These are phyloP conservation scores for Poeciliopsis retropinna DNA, from an alignment of 2,113 vertebrate genomes.

Conservation along the genomic window DNA sequence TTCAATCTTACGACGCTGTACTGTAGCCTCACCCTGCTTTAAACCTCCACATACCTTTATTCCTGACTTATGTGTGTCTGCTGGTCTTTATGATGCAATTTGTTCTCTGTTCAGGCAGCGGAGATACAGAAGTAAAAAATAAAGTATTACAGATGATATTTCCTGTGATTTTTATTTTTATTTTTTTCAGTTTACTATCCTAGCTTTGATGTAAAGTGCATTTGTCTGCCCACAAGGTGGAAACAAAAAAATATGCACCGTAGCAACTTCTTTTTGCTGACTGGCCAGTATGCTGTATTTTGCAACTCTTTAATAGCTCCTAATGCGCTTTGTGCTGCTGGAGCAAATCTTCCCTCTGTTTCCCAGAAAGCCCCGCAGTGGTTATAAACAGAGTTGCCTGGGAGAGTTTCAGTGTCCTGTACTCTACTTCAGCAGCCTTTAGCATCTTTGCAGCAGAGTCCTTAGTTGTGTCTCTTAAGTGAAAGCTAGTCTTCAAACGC, in stretches of 20 bases:
- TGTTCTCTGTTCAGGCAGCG: not conserved
- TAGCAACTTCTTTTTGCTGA: slow-evolving; percentile 27
- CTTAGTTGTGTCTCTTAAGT: not conserved
- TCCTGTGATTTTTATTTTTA: slow-evolving; percentile 13
- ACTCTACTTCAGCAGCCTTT: not conserved
- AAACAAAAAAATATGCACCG: slow-evolving; percentile 25
- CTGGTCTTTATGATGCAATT: not conserved
- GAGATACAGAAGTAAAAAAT: not conserved
- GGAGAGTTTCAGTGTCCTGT: slow-evolving; percentile 6
- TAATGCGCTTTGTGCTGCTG: slow-evolving; percentile 15
- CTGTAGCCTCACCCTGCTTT: not conserved
- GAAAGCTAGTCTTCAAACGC: not conserved
- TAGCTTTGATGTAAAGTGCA: not conserved
- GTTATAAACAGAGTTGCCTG: slow-evolving; percentile 14
- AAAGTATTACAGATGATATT: not conserved
- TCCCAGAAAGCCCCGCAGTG: slow-evolving; percentile 22
- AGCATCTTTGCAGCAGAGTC: not conserved
- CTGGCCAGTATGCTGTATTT: slow-evolving; percentile 19
- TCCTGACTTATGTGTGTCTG: not conserved
- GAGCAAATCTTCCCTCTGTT: slow-evolving; percentile 13
- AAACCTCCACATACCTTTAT: not conserved
- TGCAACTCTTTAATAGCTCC: slow-evolving; percentile 28
- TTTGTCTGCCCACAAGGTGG: slow-evolving; percentile 5
- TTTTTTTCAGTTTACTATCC: slow-evolving; percentile 4
- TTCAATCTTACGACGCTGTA: not conserved